These are phyloP conservation scores for Tholera decimalis DNA, from an alignment of 2,888 invertebrate species.

Conservation along the genomic window DNA sequence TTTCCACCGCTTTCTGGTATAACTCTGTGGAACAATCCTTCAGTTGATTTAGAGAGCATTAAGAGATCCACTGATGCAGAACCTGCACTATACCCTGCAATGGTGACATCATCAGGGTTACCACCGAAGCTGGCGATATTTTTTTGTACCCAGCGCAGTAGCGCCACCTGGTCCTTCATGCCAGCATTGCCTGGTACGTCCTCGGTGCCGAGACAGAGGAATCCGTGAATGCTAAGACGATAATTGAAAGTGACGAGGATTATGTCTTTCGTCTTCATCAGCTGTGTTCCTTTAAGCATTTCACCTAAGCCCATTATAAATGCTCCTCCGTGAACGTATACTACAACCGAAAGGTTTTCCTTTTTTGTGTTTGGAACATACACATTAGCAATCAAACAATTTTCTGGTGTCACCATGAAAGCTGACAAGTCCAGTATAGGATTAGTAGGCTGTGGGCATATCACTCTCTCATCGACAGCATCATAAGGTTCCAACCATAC, in stretches of 20 bases:
- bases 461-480: conserved; percentile 53
- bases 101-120: conserved; percentile 76
- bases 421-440: neutral
- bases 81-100: conserved; percentile 75
- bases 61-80: conserved; percentile 72
- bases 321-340: conserved; percentile 25
- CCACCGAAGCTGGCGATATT: conserved; percentile 78
- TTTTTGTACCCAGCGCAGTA: conserved; percentile 75
- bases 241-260: conserved; percentile 66
- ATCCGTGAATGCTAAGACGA: conserved; percentile 23
- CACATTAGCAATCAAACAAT: conserved; percentile 35
- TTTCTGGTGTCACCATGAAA: conserved; percentile 5
- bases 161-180: conserved; percentile 76
- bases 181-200: conserved; percentile 78
- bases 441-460: conserved; percentile 65
- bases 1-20: conserved; percentile 76
- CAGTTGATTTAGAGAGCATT: conserved; percentile 70
- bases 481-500: conserved; percentile 66
- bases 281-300: conserved; percentile 6
- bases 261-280: conserved; percentile 32
- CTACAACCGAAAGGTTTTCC: conserved; percentile 29
- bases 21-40: conserved; percentile 73
- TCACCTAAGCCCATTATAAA: conserved; percentile 18
- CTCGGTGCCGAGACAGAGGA: conserved; percentile 45
- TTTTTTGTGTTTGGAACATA: conserved; percentile 29